A percentile compares a stretch with the other conserved stretches of the same genome.
Conservation (phyloP, 2,888 invertebrate species). For the Vannuccia rotundouncinata region DNA sequence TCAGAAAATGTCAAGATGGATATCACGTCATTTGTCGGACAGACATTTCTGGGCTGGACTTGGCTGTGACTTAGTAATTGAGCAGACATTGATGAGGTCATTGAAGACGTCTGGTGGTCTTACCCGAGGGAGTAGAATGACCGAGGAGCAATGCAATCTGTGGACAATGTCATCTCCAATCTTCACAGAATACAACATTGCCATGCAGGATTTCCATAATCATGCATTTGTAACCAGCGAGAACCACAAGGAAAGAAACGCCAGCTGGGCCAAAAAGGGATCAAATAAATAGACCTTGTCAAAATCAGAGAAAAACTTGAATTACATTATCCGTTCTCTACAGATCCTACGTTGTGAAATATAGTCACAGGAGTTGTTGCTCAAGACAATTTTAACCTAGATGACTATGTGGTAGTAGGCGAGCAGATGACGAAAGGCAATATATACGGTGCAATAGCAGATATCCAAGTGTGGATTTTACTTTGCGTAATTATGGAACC, state of each 20-base stretch:
- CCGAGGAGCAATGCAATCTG: constrained; percentile 16
- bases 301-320: constrained; percentile 36
- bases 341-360: constrained; percentile 20
- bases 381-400: constrained; percentile 25
- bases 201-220: constrained; percentile 2
- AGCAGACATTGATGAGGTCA: constrained; percentile 4
- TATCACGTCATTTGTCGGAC: no score
- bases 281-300: constrained; percentile 33
- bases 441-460: background rate
- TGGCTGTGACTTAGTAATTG: no score
- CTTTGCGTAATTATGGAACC: constrained; percentile 30
- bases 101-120: constrained; percentile 14
- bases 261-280: constrained; percentile 38
- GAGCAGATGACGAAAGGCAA: constrained; percentile 1
- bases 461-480: constrained; percentile 29
- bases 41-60: no score
- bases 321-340: background rate
- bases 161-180: constrained; percentile 15
- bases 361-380: constrained; percentile 9
- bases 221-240: constrained; percentile 38
- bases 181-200: constrained; percentile 15
- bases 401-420: constrained; percentile 8
- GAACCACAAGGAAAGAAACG: constrained; percentile 41
- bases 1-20: no score
- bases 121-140: constrained; percentile 6